Evolutionary conservation across 2,888 invertebrate species (phyloP).

Genomic region (Hyposoter dolosus): DNA sequence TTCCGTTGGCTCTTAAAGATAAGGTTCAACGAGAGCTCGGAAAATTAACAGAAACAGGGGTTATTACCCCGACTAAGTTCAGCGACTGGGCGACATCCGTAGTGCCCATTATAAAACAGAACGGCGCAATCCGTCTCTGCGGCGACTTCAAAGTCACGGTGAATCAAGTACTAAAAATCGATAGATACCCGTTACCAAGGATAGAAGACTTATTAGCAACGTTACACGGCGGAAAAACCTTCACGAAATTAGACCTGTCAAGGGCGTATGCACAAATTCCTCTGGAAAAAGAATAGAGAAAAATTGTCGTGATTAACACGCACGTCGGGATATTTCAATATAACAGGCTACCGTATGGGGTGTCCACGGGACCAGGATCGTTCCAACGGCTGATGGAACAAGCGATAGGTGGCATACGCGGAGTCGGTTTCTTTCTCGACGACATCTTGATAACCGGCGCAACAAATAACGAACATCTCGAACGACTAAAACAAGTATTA

Average conservation of each 20-base stretch:
- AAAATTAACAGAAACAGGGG: slow-evolving; percentile 63
- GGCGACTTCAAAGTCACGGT: slow-evolving; percentile 79
- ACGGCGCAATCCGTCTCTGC: slow-evolving; percentile 77
- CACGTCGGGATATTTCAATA: slow-evolving; percentile 57
- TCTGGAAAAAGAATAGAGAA: slow-evolving; percentile 76
- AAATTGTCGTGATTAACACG: slow-evolving; percentile 77
- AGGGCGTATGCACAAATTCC: slow-evolving; percentile 79
- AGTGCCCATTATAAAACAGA: slow-evolving; percentile 78
- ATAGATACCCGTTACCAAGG: slow-evolving; percentile 74
- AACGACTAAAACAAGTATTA: slow-evolving; percentile 72
- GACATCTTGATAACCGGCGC: slow-evolving; percentile 75
- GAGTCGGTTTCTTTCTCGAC: slow-evolving; percentile 74
- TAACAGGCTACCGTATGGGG: slow-evolving; percentile 78
- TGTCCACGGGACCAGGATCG: slow-evolving; percentile 78
- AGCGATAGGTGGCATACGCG: slow-evolving; percentile 73
- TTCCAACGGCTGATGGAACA: slow-evolving; percentile 78
- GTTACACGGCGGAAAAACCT: slow-evolving; percentile 74
- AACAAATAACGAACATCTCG: slow-evolving; percentile 70
- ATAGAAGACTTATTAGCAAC: slow-evolving; percentile 70
- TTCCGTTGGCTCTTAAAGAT: slow-evolving; percentile 72
- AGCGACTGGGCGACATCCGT: too few species aligned
- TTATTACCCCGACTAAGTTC: slow-evolving; percentile 67
- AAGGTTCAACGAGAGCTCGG: slow-evolving; percentile 71
- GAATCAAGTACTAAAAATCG: slow-evolving; percentile 74
- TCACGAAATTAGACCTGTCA: slow-evolving; percentile 80